A percentile compares a stretch with the other conserved stretches of the same genome.
phyloP scores from a whole-genome alignment of 2,888 invertebrate species.

The Pollenia labialis region DNA sequence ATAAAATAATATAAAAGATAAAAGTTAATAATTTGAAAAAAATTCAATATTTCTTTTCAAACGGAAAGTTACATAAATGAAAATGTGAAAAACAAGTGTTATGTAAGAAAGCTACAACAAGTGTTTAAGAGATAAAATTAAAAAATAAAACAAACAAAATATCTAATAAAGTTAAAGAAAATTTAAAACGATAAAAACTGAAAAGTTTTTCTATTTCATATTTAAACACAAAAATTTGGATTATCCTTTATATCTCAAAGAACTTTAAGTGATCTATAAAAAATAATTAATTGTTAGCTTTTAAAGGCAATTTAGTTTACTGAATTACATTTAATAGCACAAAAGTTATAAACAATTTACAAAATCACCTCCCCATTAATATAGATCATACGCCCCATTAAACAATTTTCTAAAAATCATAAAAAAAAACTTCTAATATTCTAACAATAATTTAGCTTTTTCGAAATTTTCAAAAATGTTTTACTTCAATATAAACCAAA shows the following conservation, averaged over 20 bases:
- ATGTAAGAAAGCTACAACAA: slow-evolving; percentile 18
- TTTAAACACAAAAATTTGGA: background rate
- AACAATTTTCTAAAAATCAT: background rate
- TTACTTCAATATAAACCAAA: background rate
- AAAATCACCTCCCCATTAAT: slow-evolving; percentile 3
- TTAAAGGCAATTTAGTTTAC: background rate
- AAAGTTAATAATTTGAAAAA: slow-evolving; percentile 1
- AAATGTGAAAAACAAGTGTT: slow-evolving; percentile 11
- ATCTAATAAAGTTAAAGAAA: slow-evolving; percentile 1
- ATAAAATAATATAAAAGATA: background rate
- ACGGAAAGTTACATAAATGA: slow-evolving; percentile 25
- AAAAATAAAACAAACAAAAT: no score
- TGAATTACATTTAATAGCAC: no score
- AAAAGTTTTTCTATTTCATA: background rate
- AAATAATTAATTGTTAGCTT: background rate
- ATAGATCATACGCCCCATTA: slow-evolving; percentile 37
- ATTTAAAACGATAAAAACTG: background rate
- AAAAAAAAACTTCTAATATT: background rate
- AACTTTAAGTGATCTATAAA: background rate
- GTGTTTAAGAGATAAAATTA: background rate
- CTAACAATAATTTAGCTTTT: background rate
- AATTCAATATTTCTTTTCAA: background rate
- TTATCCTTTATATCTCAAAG: background rate
- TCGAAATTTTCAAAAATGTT: background rate
- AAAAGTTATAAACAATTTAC: no score